Evolutionary conservation across 2,797 vertebrate genomes (phyloP), one percentile per base, ranked within the genome.

Genomic region (Calcarius lapponicus): DNA sequence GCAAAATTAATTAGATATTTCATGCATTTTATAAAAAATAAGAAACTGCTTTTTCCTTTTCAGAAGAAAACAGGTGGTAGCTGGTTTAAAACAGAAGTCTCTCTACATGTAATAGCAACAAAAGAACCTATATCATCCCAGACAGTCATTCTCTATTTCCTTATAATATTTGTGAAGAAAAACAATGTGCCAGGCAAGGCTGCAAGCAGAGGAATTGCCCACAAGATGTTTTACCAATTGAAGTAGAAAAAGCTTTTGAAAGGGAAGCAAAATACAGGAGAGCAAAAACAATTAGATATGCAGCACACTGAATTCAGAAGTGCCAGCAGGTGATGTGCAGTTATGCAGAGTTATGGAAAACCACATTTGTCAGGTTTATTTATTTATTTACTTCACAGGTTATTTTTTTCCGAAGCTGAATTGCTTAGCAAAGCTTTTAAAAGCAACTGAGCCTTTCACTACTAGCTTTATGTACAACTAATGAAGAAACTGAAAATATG

Each of bases 261-360:
- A 92, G 74, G 53, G 34, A 87, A 94, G 64, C 53, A 88, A 97
- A 95, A 84, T 91, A 94, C 48, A 76, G 83, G 78, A 95, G 26
- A 94, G 78, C 53, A 96, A 90, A 95, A 96, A 64, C 90, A 95
- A 96, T 95, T 89, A n/a, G 7, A 87, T 93, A 92, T 91, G 86
- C 84, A 93, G 92, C 88, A 67, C 78, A 60, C 48, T 94, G 69
- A 92, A 95, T 92, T 89, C 94, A 91, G 67, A 91, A 93, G 80
- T 74, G 88, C 95, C 90, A 93, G 80, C 74, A 94, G 94, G 94
- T 67, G 16, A 88, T 57, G 60, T 80, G 78, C 74, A 89, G 80
- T 22, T 92, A 86, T 48, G 60, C 53, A 48, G 91, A 91, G 88
- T 87, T 89, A 76, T 78, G 78, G 67, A 82, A 91, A 94, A 91